Percentiles rank a stretch among this genome's conserved stretches.
Evolutionary conservation across 2,888 invertebrate genomes (phyloP).

Genomic region (Yponomeuta evonymella): DNA sequence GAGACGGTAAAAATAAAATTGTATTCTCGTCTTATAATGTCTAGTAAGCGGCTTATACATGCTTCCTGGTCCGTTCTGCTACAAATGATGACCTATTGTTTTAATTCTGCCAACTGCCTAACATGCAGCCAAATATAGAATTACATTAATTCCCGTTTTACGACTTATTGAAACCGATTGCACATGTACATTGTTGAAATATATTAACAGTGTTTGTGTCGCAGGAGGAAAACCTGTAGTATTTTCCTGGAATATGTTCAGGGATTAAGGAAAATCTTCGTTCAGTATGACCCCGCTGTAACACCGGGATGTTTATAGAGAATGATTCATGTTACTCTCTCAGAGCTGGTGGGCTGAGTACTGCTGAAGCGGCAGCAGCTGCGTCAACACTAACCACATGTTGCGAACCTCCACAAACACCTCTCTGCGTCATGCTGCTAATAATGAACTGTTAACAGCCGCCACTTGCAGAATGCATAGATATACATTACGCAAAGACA

Average conservation of each 20-base stretch:
- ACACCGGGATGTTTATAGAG: too few relatives aligned
- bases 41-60: not conserved
- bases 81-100: not conserved
- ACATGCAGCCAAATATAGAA: not conserved
- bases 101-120: not conserved
- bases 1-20: too few relatives aligned
- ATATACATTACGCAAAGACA: too few relatives aligned
- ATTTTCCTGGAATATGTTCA: not conserved
- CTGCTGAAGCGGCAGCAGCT: slow-evolving; percentile 36
- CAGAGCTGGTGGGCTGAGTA: not conserved
- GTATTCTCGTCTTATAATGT: too few relatives aligned
- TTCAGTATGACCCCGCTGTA: not conserved
- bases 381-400: slow-evolving; percentile 49
- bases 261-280: not conserved
- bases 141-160: not conserved
- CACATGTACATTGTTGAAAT: not conserved
- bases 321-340: not conserved
- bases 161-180: not conserved
- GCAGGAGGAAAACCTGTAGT: not conserved
- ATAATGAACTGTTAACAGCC: slow-evolving; percentile 30
- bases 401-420: slow-evolving; percentile 34
- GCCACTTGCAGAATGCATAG: not conserved
- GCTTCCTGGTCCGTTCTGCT: not conserved
- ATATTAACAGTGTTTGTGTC: not conserved
- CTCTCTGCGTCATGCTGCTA: slow-evolving; percentile 57